Evolutionary conservation across 1,140 invertebrate genomes (phyloP).

Genomic region (Apis mellifera): DNA sequence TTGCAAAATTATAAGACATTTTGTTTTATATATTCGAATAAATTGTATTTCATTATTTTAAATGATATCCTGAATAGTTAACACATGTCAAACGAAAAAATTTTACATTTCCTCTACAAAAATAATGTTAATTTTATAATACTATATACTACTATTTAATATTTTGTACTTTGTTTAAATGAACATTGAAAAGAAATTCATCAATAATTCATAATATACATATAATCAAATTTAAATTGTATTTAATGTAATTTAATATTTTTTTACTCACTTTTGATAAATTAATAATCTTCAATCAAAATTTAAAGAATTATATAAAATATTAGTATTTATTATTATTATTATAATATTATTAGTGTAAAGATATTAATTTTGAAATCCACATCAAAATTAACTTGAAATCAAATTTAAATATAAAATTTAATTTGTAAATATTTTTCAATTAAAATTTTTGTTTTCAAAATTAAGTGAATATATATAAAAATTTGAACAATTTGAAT

Average conservation of each 20-base stretch:
- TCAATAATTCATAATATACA: neutral
- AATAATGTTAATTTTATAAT: constrained; percentile 38
- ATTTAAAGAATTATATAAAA: constrained; percentile 10
- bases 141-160: constrained; percentile 4
- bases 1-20: neutral
- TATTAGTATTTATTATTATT: neutral
- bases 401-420: neutral
- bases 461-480: neutral
- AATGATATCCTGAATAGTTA: constrained; percentile 9
- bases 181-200: constrained; percentile 2
- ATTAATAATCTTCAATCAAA: neutral
- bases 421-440: neutral
- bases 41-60: constrained; percentile 23
- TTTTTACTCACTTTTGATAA: neutral
- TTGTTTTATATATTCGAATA: constrained; percentile 6
- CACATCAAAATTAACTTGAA: neutral
- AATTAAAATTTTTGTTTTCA: neutral
- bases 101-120: constrained; percentile 13
- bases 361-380: neutral
- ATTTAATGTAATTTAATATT: neutral
- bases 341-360: neutral
- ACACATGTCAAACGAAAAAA: neutral
- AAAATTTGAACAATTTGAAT: neutral
- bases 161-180: constrained; percentile 34
- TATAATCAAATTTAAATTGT: too few species aligned